Percentiles rank a stretch among this genome's conserved stretches.
Conservation (phyloP, 2,888 invertebrate genomes). For the Ceratothoa steindachneri region DNA sequence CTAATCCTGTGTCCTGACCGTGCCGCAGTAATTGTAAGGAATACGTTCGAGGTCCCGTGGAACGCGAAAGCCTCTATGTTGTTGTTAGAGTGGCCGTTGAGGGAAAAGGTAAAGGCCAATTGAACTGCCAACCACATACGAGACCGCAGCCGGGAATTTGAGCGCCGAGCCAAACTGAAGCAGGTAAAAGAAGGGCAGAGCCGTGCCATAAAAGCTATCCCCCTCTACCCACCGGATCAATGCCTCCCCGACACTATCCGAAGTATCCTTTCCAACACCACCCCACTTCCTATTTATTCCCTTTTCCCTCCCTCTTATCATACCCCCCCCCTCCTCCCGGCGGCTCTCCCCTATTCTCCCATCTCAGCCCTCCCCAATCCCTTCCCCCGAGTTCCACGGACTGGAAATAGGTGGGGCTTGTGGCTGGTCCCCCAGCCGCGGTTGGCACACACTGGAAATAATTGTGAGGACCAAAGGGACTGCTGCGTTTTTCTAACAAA, state of each 20-base stretch:
- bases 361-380: too few relatives aligned
- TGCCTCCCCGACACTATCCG: neutral
- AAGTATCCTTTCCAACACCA: neutral
- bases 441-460: neutral
- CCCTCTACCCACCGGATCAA: neutral
- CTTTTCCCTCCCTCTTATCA: neutral
- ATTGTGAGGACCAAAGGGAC: too few relatives aligned
- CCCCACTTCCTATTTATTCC: conserved; percentile 7
- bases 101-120: neutral
- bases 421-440: neutral
- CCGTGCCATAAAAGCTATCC: conserved; percentile 2
- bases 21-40: too few relatives aligned
- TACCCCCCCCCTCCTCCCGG: neutral
- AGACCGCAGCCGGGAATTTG: neutral
- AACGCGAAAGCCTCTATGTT: too few relatives aligned
- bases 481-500: too few relatives aligned
- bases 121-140: neutral
- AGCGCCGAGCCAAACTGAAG: neutral
- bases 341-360: neutral
- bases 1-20: too few relatives aligned
- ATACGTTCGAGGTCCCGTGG: too few relatives aligned
- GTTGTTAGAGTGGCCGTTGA: neutral
- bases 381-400: neutral
- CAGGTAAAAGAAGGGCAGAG: neutral
- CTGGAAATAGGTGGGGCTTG: neutral